Conservation (phyloP, 2,888 invertebrate genomes). For the Incurvaria masculella region DNA sequence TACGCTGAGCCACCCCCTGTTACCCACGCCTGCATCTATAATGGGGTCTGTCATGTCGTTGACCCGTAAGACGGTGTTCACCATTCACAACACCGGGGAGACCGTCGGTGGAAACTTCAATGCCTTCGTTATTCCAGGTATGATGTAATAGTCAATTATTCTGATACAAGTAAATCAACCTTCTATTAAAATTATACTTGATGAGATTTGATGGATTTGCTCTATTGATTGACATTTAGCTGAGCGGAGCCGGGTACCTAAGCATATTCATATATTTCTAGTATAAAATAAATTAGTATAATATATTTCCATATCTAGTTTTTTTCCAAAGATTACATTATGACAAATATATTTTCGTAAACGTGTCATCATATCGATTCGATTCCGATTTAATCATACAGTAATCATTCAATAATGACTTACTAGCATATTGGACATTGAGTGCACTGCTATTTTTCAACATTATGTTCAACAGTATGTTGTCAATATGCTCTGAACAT, state of each 20-base stretch:
- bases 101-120: conserved; percentile 35
- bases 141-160: conserved; percentile 5
- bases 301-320: background rate
- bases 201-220: background rate
- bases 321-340: conserved; percentile 1
- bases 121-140: conserved; percentile 33
- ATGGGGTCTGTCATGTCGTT: conserved; percentile 21
- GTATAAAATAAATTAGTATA: background rate
- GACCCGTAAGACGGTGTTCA: conserved; percentile 25
- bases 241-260: background rate
- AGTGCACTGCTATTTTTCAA: too few relatives aligned
- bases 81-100: conserved; percentile 30
- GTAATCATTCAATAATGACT: too few relatives aligned
- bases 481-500: too few relatives aligned
- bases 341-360: too few relatives aligned
- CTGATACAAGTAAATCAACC: background rate
- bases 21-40: conserved; percentile 24
- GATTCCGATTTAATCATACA: too few relatives aligned
- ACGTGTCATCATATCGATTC: too few relatives aligned
- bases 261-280: background rate
- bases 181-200: background rate
- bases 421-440: too few relatives aligned
- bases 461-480: too few relatives aligned
- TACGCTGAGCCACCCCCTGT: conserved; percentile 25
- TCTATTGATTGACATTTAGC: background rate